Evolutionary conservation across 1,140 invertebrate genomes (phyloP).

Genomic region (Sogatella furcifera): DNA sequence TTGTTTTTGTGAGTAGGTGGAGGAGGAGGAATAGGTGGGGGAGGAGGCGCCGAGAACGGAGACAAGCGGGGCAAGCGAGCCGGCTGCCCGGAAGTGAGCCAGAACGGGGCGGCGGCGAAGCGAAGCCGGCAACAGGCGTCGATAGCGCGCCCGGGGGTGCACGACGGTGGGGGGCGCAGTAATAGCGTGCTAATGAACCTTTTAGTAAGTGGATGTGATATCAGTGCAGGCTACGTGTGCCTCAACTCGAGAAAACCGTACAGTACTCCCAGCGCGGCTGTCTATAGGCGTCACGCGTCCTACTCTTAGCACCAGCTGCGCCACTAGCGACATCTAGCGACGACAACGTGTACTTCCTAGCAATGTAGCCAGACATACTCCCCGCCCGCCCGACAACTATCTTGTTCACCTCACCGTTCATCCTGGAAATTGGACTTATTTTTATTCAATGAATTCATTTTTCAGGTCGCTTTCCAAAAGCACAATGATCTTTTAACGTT

Average conservation of each 20-base stretch:
- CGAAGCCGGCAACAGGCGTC: slow-evolving; percentile 13
- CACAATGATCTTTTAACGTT: no score
- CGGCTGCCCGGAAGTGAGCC: not conserved
- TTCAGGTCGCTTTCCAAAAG: no score
- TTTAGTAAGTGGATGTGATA: slow-evolving; percentile 81
- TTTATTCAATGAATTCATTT: no score
- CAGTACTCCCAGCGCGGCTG: not conserved
- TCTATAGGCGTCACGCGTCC: not conserved
- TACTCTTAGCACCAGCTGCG: not conserved
- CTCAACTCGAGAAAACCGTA: slow-evolving; percentile 32
- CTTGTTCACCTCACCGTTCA: no score
- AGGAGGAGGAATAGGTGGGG: slow-evolving; percentile 1
- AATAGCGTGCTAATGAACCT: slow-evolving; percentile 80
- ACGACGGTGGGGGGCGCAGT: slow-evolving; percentile 23
- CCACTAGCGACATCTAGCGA: no score
- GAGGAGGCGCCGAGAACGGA: not conserved
- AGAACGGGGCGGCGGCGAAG: slow-evolving; percentile 12
- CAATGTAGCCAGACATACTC: no score
- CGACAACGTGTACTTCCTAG: no score
- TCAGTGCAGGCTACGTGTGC: slow-evolving; percentile 79
- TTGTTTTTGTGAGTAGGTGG: no score
- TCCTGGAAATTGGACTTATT: no score
- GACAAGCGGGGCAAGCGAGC: slow-evolving; percentile 7
- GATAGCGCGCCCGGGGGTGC: slow-evolving; percentile 12
- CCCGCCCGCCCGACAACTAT: no score